phyloP scores from a whole-genome alignment of 2,888 invertebrate species.

The Hydropsyche betteni region DNA sequence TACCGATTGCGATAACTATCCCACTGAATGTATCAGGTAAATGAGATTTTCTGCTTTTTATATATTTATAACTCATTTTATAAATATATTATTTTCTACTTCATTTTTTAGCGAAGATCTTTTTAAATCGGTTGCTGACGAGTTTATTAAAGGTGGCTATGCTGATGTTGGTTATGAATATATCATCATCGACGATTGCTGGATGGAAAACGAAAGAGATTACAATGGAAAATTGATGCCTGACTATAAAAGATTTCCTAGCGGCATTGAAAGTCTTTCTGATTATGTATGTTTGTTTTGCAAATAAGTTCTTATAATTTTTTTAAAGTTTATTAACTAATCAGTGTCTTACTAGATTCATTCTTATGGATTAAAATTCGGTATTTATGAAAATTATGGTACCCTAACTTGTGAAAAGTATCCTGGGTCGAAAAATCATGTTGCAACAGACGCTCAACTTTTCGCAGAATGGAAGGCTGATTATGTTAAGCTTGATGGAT shows the following conservation, averaged over 20 bases:
- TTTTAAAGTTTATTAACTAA: slow-evolving; percentile 55
- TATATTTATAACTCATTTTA: background rate
- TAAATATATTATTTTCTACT: slow-evolving; percentile 2
- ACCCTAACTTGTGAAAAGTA: slow-evolving; percentile 80
- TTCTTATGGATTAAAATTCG: slow-evolving; percentile 77
- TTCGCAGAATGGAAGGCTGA: slow-evolving; percentile 85
- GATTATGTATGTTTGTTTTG: slow-evolving; percentile 70
- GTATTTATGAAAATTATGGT: slow-evolving; percentile 85
- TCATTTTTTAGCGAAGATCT: slow-evolving; percentile 67
- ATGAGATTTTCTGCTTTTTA: background rate
- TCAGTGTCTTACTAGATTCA: slow-evolving; percentile 69
- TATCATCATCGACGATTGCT: slow-evolving; percentile 80
- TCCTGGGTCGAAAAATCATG: slow-evolving; percentile 75
- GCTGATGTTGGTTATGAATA: slow-evolving; percentile 77
- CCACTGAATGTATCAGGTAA: slow-evolving; percentile 72
- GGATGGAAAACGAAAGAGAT: slow-evolving; percentile 73
- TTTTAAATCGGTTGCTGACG: slow-evolving; percentile 70
- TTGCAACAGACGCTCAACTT: slow-evolving; percentile 74
- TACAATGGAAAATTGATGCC: slow-evolving; percentile 69
- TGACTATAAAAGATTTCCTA: slow-evolving; percentile 75
- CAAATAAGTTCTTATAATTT: slow-evolving; percentile 4
- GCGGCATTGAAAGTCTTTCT: slow-evolving; percentile 74
- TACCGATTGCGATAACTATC: slow-evolving; percentile 67
- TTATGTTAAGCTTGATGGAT: slow-evolving; percentile 85
- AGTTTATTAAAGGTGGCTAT: slow-evolving; percentile 74